A percentile compares a stretch with the other conserved stretches of the same genome.
phyloP scores from a whole-genome alignment of 1,140 invertebrate genomes.

The Drosophila lowei region DNA sequence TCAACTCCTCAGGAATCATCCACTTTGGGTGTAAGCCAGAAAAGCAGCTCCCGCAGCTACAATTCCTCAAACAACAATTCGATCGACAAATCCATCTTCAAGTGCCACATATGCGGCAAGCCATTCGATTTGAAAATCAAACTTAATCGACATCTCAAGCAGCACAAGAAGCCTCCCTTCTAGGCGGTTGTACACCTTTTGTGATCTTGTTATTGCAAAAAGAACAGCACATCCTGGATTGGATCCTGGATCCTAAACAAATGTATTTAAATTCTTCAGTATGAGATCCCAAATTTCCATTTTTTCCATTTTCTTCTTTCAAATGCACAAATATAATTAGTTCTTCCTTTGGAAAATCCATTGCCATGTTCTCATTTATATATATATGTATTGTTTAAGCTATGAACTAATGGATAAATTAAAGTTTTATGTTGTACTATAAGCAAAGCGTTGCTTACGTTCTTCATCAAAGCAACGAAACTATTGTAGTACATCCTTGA shows the following conservation, averaged over 20 bases:
- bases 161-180: constrained; percentile 32
- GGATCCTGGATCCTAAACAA: constrained; percentile 4
- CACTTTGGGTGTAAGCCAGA: neutral
- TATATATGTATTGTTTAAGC: too few species aligned
- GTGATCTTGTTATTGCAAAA: neutral
- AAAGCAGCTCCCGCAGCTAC: neutral
- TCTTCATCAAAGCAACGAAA: too few species aligned
- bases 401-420: too few species aligned
- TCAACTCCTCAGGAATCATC: neutral
- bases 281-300: too few species aligned
- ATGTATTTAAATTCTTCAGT: too few species aligned
- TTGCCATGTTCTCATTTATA: too few species aligned
- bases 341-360: too few species aligned
- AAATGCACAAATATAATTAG: too few species aligned
- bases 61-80: neutral
- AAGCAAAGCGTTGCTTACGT: too few species aligned
- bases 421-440: too few species aligned
- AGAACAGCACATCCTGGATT: constrained; percentile 4
- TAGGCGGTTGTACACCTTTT: neutral
- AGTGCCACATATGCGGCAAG: constrained; percentile 62
- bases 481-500: too few species aligned
- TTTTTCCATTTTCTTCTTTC: too few species aligned
- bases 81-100: constrained; percentile 1
- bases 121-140: constrained; percentile 66
- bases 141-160: constrained; percentile 65